Base-by-base conservation (phyloP, 2,113 vertebrate species). In the Scortum barcoo region DNA sequence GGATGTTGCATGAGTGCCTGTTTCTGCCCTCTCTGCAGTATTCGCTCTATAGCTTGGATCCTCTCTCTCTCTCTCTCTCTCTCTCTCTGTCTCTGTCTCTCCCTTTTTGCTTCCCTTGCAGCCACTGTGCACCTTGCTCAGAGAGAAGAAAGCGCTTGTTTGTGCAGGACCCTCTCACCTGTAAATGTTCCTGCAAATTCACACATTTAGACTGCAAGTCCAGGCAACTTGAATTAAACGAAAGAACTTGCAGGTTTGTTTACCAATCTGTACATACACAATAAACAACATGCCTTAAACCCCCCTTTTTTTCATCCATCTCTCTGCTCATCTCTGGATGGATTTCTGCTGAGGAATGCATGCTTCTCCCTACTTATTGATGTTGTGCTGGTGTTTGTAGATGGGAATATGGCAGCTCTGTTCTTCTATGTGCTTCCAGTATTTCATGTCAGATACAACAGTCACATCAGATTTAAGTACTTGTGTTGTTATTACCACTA, bases 181-280 rank as follows among this genome's bases (percentile, higher is more conserved):
- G 98, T 97, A 96, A 96, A 97, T 99, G 98, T 93, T 97, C 98
- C 97, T 99, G 98, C 96, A 99, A 97, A 98, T 96, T 96, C 96
- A 97, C 97, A 97, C 97, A 98, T 91, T 98, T 97, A 94, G 96
- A 97, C 96, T 98, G 98, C 97, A 97, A 97, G 96, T 97, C 97
- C 96, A 97, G 96, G 95, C 96, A 97, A 94, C 98, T 98, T 97
- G 97, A 98, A 95, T 97, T 99, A 99, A 99, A 99, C 97, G 96
- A 98, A 96, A 96, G 96, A 96, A 98, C 97, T 96, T 99, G 98
- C 98, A 99, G 98, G 98, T 99, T 98, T 97, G 98, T 98, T 96
- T 95, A 92, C 84, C 78, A 69, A n/a, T n/a, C n/a, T n/a, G n/a
- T 80, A 93, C 93, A 93, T 94, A 69, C 93, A 92, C 75, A 89